Conservation (phyloP, 2,113 vertebrate genomes). For the Lonchura striata region DNA sequence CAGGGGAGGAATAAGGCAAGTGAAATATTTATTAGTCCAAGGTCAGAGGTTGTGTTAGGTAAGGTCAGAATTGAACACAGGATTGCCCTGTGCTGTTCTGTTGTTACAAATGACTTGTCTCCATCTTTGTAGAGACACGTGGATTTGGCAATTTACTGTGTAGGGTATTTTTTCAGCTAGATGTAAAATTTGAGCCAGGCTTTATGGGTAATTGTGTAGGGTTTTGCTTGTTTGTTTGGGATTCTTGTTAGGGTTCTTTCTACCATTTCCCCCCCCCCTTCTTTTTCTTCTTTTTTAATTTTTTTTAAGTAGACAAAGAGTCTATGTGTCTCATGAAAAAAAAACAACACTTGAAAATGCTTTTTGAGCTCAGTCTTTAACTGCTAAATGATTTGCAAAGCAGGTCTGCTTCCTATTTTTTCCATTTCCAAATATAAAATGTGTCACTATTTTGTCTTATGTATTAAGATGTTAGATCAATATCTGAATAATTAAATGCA, state of each 20-base stretch:
- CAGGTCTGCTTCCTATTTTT: constrained; percentile 56
- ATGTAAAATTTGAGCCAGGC: background rate
- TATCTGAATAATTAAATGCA: constrained; percentile 66
- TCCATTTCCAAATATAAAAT: constrained; percentile 43
- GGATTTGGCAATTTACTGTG: background rate
- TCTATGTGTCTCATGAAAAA: background rate
- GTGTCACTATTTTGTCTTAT: constrained; percentile 23
- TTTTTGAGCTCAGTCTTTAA: constrained; percentile 14
- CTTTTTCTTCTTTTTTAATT: background rate
- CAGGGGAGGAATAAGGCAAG: background rate
- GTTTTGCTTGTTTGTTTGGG: background rate
- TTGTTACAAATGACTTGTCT: background rate
- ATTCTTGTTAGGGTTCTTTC: background rate
- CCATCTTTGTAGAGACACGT: background rate
- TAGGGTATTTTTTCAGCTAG: background rate
- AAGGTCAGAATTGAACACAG: background rate
- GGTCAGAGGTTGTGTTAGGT: background rate
- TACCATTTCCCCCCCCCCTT: rapidly evolving
- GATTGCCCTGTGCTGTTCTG: background rate
- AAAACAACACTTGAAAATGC: background rate
- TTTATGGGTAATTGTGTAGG: background rate
- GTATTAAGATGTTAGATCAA: constrained; percentile 45
- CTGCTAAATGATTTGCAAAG: constrained; percentile 15
- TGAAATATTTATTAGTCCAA: background rate
- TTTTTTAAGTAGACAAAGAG: background rate